Conservation (phyloP, 2,888 invertebrate species). For the Drosophila ustulata region DNA sequence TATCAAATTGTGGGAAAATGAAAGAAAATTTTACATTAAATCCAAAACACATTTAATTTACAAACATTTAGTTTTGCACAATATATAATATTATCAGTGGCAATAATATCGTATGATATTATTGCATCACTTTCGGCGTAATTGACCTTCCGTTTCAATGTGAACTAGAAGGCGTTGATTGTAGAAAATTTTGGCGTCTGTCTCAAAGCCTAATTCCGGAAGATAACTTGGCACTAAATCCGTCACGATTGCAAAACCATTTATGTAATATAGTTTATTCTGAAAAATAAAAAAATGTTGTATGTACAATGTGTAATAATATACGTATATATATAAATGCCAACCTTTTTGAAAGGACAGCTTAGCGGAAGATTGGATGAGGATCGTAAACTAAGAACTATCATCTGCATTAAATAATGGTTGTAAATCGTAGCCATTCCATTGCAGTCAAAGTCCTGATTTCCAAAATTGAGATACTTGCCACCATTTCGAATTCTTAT, state of each 20-base stretch:
- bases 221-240: constrained; percentile 9
- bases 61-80: background rate
- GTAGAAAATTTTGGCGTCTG: background rate
- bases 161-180: background rate
- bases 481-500: background rate
- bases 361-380: constrained; percentile 6
- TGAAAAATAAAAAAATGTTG: background rate
- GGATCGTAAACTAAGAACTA: background rate
- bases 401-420: background rate
- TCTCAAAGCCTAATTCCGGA: background rate
- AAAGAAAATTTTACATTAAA: background rate
- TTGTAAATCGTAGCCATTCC: background rate
- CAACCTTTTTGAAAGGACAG: constrained; percentile 13
- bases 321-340: too few relatives aligned
- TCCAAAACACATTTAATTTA: background rate
- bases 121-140: background rate
- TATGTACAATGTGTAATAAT: too few relatives aligned
- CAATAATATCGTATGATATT: background rate
- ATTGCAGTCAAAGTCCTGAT: background rate
- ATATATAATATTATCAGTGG: too few relatives aligned
- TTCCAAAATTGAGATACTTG: background rate
- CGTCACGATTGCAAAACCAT: background rate
- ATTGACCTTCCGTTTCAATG: background rate
- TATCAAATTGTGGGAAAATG: too few relatives aligned
- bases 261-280: constrained; percentile 4